Conservation (phyloP, 2,797 vertebrate species). For the Chloroceryle inda region DNA sequence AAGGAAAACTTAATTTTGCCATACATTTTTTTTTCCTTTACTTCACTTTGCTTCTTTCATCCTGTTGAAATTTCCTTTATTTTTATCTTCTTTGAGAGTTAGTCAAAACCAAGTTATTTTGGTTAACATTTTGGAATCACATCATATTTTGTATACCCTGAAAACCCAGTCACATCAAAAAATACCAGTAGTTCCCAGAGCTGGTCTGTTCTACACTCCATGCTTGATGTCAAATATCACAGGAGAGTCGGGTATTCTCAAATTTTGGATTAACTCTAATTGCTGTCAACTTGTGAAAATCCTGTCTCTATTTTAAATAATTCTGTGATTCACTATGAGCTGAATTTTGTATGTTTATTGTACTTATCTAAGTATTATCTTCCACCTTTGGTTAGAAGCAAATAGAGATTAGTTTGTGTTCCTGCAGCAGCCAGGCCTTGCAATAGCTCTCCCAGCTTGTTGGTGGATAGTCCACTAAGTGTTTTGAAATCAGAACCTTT, state of each 20-base stretch:
- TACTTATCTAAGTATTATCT: background rate
- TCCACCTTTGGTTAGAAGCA: background rate
- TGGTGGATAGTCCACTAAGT: background rate
- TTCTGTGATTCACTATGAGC: background rate
- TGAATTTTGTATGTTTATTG: background rate
- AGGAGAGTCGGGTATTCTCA: background rate
- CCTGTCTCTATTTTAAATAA: background rate
- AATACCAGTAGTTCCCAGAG: background rate
- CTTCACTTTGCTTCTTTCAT: background rate
- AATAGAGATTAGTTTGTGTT: background rate
- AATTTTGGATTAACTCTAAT: background rate
- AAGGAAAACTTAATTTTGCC: background rate
- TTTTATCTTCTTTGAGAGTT: background rate
- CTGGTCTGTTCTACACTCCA: background rate
- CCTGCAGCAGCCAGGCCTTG: background rate
- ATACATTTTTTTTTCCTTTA: background rate
- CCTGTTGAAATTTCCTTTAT: background rate
- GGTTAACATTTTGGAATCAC: background rate
- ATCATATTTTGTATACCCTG: background rate
- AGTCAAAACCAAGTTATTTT: background rate
- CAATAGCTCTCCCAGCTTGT: background rate
- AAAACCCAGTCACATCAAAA: background rate
- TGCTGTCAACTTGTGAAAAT: background rate
- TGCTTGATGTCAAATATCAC: background rate
- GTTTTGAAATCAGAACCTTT: background rate